Percentiles rank a stretch among this genome's conserved stretches.
phyloP scores from a whole-genome alignment of 1,140 invertebrate genomes.

The Drosophila sechellia region DNA sequence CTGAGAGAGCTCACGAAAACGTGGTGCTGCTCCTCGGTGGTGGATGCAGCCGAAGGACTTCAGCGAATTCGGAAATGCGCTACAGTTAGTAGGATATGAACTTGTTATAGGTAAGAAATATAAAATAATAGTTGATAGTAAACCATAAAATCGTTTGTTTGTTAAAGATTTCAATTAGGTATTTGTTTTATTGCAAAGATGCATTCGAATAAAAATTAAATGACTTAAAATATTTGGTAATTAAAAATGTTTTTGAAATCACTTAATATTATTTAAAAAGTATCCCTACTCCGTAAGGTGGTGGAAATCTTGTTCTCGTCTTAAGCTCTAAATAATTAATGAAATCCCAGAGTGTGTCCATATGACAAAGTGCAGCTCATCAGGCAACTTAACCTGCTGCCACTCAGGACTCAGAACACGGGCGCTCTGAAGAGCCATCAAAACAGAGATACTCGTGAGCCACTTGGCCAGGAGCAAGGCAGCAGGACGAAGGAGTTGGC shows the following conservation, averaged over 20 bases:
- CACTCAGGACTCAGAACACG: slow-evolving; percentile 6
- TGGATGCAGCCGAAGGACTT: slow-evolving; percentile 41
- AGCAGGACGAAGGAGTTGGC: slow-evolving; percentile 25
- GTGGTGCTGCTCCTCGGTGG: slow-evolving; percentile 44
- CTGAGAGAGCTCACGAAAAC: slow-evolving; percentile 38
- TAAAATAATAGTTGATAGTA: background rate
- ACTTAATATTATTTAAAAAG: too few species aligned
- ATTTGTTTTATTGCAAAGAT: too few species aligned
- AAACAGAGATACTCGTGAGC: slow-evolving; percentile 52
- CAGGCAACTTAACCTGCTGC: slow-evolving; percentile 7
- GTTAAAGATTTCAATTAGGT: too few species aligned
- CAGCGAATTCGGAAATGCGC: slow-evolving; percentile 48
- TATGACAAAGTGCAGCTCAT: slow-evolving; percentile 26
- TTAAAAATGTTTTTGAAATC: too few species aligned
- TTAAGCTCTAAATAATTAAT: background rate
- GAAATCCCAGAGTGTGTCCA: background rate
- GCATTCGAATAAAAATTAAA: too few species aligned
- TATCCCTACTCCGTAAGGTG: too few species aligned
- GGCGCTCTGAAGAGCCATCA: slow-evolving; percentile 51
- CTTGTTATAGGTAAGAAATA: background rate
- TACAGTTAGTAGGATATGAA: slow-evolving; percentile 24
- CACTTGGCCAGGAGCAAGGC: slow-evolving; percentile 43
- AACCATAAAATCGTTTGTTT: too few species aligned
- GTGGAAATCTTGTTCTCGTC: background rate
- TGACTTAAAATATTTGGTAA: too few species aligned